phyloP scores from a whole-genome alignment of 2,113 vertebrate species.

The Carollia perspicillata region DNA sequence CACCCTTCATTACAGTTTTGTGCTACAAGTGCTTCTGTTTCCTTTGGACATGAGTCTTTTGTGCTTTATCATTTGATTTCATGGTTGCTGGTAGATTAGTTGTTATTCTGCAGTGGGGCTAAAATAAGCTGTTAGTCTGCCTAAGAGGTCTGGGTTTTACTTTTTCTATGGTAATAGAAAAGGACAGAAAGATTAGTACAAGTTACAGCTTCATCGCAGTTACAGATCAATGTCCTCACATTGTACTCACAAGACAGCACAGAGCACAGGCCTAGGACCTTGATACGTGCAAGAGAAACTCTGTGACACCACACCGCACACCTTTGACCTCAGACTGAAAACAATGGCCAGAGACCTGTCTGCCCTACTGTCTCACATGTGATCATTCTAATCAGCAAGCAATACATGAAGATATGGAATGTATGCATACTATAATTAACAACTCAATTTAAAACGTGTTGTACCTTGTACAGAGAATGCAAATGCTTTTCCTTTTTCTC shows the following conservation, averaged over 20 bases:
- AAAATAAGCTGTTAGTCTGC: neutral
- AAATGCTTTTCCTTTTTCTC: conserved; percentile 8
- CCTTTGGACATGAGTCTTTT: neutral
- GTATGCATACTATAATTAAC: neutral
- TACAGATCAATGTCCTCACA: neutral
- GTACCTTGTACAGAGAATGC: neutral
- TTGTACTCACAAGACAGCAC: neutral
- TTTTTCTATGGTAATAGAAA: neutral
- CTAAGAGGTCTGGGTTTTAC: neutral
- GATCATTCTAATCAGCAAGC: neutral
- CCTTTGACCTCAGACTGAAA: neutral
- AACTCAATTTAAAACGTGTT: neutral
- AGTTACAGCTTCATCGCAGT: neutral
- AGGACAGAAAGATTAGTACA: neutral
- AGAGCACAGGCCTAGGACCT: neutral
- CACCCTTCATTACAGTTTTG: neutral
- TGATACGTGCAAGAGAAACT: neutral
- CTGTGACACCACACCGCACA: neutral
- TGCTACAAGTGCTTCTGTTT: neutral
- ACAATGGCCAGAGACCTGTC: neutral
- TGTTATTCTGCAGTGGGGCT: neutral
- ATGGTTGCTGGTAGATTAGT: neutral
- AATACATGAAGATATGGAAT: neutral
- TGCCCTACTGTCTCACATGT: neutral
- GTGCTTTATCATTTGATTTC: neutral